These are phyloP conservation scores for Dicranocentrus wangi DNA, from an alignment of 2,888 invertebrate genomes.

Conservation along the genomic window DNA sequence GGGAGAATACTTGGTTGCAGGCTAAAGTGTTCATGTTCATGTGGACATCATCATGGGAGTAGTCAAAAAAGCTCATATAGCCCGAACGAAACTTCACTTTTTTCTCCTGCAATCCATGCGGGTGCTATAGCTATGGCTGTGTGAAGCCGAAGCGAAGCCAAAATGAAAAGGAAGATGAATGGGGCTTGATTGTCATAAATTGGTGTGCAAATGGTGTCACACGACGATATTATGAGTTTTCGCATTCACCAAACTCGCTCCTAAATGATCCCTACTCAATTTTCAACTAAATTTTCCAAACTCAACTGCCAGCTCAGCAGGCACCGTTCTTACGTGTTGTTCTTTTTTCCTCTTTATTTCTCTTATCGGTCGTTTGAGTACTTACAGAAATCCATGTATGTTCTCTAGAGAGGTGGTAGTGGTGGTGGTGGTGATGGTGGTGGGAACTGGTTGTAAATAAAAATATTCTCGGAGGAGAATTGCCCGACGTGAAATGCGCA, in stretches of 20 bases:
- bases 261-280: slow-evolving; percentile 17
- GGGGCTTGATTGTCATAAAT: slow-evolving; percentile 40
- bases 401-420: no score
- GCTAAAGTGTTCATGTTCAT: no score
- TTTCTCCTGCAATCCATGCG: no score
- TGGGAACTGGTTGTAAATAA: no score
- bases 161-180: slow-evolving; percentile 39
- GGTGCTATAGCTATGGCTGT: no score
- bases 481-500: not conserved
- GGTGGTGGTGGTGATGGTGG: no score
- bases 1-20: no score
- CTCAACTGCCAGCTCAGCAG: not conserved
- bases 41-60: no score
- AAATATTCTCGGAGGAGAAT: no score
- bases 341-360: not conserved
- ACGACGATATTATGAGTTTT: slow-evolving; percentile 23
- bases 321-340: not conserved
- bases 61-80: no score
- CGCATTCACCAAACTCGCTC: slow-evolving; percentile 14
- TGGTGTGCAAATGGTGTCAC: slow-evolving; percentile 47
- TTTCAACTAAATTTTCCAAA: slow-evolving; percentile 1
- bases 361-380: not conserved
- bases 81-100: no score
- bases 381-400: not conserved
- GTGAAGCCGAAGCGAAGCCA: slow-evolving; percentile 1